Evolutionary conservation across 2,113 vertebrate species (phyloP), one percentile per base, ranked within the genome.

Genomic region (Epinephelus fuscoguttatus): DNA sequence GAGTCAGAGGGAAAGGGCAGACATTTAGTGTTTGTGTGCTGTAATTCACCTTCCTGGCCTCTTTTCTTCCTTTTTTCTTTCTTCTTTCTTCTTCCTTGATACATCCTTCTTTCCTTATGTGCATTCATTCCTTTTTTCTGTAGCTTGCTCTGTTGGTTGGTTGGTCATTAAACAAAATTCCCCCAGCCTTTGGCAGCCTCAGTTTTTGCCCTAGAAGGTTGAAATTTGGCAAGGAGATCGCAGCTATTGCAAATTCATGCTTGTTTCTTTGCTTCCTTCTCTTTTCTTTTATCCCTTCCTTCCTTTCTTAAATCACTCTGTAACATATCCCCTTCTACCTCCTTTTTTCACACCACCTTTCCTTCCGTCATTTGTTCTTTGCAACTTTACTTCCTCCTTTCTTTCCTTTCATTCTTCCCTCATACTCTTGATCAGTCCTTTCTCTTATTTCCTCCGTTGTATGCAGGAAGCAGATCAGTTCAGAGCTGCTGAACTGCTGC

Each of bases 1-100:
- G 88, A 84, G 75, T 71, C 49, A 42, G 21, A 47, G 55, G 69
- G 71, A 83, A 56, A 78, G 52, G 63, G 60, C 78, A 75, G 76
- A 71, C 67, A 23, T 80, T 42, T 25, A 42, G 18, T 68, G 68
- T 60, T 53, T 61, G 42, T 15, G 10, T 27, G 25, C 52, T 67
- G 14, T 56, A 17, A 57, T 70, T 55, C 2, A 0, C 50, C 30
- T 25, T 40, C 2, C 8, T 56, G 78, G 25, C 30, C 40, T 69
- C 49, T 27, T 42, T 27, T 17, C 21, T 30, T 69, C 23, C 2
- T 19, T 45, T n/a, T 33, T 49, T 33, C 25, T 19, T 67, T 25
- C 4, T 18, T 57, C 5, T 61, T 15, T 14, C 40, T 33, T 10
- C 27, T 62, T 27, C 6, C 30, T 79, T 63, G 12, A 42, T 49